Conservation (phyloP, 2,888 invertebrate genomes). For the Rapana venosa region DNA sequence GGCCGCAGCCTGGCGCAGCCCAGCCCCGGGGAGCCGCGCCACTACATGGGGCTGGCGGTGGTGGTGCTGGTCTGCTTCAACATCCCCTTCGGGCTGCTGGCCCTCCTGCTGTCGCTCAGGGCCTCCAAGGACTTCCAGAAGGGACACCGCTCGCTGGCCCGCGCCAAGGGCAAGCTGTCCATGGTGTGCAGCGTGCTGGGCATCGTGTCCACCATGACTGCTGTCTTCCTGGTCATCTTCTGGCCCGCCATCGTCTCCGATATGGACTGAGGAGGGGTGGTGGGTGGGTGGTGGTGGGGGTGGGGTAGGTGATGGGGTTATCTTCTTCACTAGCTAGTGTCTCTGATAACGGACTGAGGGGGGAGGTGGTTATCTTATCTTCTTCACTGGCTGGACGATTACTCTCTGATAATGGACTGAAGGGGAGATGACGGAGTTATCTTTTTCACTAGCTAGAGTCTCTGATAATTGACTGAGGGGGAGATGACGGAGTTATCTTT, state of each 20-base stretch:
- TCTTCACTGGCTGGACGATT: too few species aligned
- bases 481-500: too few species aligned
- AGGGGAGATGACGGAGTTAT: too few species aligned
- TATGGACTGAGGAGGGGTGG: neutral
- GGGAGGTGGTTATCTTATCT: too few species aligned
- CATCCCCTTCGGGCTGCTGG: constrained; percentile 52
- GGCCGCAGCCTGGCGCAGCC: constrained; percentile 45
- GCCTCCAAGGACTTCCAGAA: constrained; percentile 53
- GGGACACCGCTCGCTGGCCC: constrained; percentile 45
- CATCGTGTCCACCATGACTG: constrained; percentile 48
- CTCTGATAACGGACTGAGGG: too few species aligned
- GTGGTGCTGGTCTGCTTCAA: constrained; percentile 56
- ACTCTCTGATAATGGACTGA: too few species aligned
- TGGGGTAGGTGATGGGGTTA: too few species aligned
- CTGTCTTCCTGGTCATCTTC: constrained; percentile 51
- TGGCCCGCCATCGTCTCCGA: constrained; percentile 48
- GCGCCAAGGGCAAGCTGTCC: constrained; percentile 51
- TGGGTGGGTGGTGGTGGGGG: too few species aligned
- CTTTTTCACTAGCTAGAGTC: too few species aligned
- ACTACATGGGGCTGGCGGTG: constrained; percentile 54
- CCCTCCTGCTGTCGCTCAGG: constrained; percentile 52
- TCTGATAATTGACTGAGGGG: too few species aligned
- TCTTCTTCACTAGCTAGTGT: too few species aligned
- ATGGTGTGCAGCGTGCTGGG: constrained; percentile 51
- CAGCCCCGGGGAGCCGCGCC: constrained; percentile 44